phyloP scores from a whole-genome alignment of 2,888 invertebrate species.

The Aromia moschata region DNA sequence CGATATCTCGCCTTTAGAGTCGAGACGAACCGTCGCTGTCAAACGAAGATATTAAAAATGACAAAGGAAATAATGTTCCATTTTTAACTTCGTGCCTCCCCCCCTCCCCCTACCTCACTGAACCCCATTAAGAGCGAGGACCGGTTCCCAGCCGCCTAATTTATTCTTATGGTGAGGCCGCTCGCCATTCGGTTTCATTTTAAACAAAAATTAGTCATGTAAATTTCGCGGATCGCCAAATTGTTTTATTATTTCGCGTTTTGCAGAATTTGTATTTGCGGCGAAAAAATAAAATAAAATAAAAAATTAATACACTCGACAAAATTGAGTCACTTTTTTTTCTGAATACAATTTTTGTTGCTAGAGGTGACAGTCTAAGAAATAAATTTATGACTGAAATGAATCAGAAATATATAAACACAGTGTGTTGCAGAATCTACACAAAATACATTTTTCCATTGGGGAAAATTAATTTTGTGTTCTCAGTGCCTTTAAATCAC shows the following conservation, averaged over 20 bases:
- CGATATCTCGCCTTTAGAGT: slow-evolving; percentile 37
- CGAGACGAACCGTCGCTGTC: slow-evolving; percentile 38
- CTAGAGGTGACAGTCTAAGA: no score
- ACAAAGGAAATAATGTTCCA: slow-evolving; percentile 26
- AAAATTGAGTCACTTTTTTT: no score
- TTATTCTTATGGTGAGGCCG: slow-evolving; percentile 6
- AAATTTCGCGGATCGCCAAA: background rate
- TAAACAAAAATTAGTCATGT: slow-evolving; percentile 12
- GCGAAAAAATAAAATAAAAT: no score
- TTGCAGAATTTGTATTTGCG: slow-evolving; percentile 3
- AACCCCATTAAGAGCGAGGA: background rate
- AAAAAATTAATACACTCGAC: no score
- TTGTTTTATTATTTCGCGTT: slow-evolving; percentile 13
- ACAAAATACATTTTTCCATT: no score
- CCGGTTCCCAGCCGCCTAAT: background rate
- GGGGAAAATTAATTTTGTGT: no score
- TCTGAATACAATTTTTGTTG: no score
- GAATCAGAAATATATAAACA: no score
- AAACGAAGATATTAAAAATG: slow-evolving; percentile 45
- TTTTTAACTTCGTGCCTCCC: background rate
- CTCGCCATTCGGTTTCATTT: background rate
- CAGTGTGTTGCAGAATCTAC: no score
- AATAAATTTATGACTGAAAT: no score
- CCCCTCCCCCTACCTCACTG: background rate
- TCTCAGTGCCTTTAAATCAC: no score